Evolutionary conservation across 2,888 invertebrate species (phyloP).

Genomic region (Helleia helle): DNA sequence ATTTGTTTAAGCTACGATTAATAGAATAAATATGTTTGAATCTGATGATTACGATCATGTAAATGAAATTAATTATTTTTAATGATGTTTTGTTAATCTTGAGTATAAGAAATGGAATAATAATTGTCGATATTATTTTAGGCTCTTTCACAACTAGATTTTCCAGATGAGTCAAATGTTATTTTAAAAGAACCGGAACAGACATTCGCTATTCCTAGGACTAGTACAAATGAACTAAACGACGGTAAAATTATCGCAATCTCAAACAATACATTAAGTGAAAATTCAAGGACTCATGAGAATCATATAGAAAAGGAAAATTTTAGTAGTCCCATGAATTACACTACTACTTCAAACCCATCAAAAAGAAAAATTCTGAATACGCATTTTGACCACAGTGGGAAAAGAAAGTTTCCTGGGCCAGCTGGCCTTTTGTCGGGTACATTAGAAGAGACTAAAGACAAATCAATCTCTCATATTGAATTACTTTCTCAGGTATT

Average conservation of each 20-base stretch:
- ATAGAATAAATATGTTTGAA: constrained; percentile 60
- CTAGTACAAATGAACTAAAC: neutral
- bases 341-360: constrained; percentile 48
- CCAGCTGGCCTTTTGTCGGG: constrained; percentile 58
- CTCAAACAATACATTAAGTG: neutral
- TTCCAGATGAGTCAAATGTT: constrained; percentile 30
- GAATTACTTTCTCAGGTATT: constrained; percentile 62
- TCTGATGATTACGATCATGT: constrained; percentile 65
- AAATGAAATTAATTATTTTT: constrained; percentile 12
- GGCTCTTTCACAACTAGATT: constrained; percentile 58
- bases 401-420: constrained; percentile 61
- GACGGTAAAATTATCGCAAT: neutral
- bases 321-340: constrained; percentile 6
- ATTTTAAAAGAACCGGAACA: neutral
- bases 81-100: neutral
- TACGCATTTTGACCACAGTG: constrained; percentile 52
- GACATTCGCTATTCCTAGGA: constrained; percentile 1
- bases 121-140: no score
- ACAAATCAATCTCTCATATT: constrained; percentile 48
- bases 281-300: neutral
- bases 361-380: constrained; percentile 54
- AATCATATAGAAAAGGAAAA: neutral
- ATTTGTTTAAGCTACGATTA: no score
- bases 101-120: no score
- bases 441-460: constrained; percentile 39